These are phyloP conservation scores for Antheraea pernyi DNA, from an alignment of 1,140 invertebrate species.

Conservation along the genomic window DNA sequence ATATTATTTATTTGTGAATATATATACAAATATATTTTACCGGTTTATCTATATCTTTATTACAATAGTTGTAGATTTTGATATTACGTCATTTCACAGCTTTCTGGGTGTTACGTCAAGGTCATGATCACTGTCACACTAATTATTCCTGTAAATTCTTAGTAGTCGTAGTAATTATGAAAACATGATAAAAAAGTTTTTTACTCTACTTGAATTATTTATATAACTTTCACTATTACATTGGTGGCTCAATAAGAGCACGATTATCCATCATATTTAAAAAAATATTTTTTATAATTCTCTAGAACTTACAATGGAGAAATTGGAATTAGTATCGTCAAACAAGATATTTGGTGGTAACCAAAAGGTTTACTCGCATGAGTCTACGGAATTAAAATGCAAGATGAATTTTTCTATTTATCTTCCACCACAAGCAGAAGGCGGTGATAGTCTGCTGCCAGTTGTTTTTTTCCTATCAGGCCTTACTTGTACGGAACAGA, in stretches of 20 bases:
- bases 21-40: no score
- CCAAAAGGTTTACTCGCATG: slow-evolving; percentile 93
- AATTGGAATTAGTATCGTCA: slow-evolving; percentile 82
- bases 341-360: slow-evolving; percentile 89
- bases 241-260: no score
- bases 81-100: no score
- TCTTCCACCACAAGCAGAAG: slow-evolving; percentile 88
- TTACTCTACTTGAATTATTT: background rate
- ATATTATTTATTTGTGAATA: no score
- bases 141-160: no score
- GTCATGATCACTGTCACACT: background rate
- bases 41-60: no score
- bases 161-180: background rate
- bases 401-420: slow-evolving; percentile 96
- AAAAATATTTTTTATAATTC: slow-evolving; percentile 12
- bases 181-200: no score
- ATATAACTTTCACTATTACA: background rate
- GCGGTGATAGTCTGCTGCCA: slow-evolving; percentile 84
- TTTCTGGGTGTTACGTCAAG: background rate
- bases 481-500: slow-evolving; percentile 96
- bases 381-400: slow-evolving; percentile 90
- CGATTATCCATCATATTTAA: no score
- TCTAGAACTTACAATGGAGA: slow-evolving; percentile 59
- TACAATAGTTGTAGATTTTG: no score
- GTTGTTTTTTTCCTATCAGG: slow-evolving; percentile 97